Evolutionary conservation across 2,113 vertebrate genomes (phyloP).

Genomic region (Misgurnus anguillicaudatus): DNA sequence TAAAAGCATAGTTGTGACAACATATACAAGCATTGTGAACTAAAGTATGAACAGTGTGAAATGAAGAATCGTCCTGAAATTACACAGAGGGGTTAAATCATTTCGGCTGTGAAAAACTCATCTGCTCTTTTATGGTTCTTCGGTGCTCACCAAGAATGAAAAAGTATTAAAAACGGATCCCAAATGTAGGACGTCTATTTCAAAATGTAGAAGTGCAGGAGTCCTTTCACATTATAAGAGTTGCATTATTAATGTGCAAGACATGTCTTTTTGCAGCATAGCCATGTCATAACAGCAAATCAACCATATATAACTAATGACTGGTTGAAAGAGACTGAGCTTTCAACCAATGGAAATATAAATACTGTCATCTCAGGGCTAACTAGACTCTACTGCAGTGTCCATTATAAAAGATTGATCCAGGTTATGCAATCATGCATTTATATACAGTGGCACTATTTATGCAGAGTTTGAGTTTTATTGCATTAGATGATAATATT

Average conservation of each 20-base stretch:
- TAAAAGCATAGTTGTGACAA: too few species aligned
- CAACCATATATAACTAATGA: background rate
- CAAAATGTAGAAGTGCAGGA: background rate
- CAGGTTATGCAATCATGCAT: background rate
- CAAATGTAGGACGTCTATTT: background rate
- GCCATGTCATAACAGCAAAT: slow-evolving; percentile 44
- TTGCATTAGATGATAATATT: background rate
- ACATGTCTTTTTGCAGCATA: background rate
- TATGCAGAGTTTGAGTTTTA: background rate
- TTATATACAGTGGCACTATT: background rate
- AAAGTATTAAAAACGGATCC: background rate
- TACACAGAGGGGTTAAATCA: too few species aligned
- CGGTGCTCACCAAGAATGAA: background rate
- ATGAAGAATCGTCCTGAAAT: too few species aligned
- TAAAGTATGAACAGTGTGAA: too few species aligned
- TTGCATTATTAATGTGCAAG: slow-evolving; percentile 50
- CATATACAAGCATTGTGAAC: too few species aligned
- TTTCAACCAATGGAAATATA: background rate
- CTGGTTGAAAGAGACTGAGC: slow-evolving; percentile 33
- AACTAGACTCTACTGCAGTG: background rate
- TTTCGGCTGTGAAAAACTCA: too few species aligned
- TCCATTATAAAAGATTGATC: slow-evolving; percentile 26
- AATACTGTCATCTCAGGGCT: background rate
- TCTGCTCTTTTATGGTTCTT: background rate
- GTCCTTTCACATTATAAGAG: slow-evolving; percentile 15